Conservation (phyloP, 2,113 vertebrate species). For the Pogonocichla stellata region DNA sequence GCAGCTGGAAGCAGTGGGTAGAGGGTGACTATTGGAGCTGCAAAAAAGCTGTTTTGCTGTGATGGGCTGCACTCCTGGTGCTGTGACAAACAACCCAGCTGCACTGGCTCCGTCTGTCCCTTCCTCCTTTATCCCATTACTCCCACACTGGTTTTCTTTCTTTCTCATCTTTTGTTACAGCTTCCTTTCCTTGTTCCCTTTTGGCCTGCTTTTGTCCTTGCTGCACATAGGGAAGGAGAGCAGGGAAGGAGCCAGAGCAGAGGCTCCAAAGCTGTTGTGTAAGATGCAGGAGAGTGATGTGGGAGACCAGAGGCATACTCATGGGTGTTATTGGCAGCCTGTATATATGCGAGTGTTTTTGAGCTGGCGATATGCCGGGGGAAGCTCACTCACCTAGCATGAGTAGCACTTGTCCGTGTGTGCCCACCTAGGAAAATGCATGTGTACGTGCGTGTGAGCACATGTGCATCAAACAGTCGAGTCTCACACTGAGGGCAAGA, state of each 20-base stretch:
- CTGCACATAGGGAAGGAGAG: background rate
- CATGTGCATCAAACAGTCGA: background rate
- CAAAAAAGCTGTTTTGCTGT: constrained; percentile 21
- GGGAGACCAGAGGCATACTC: background rate
- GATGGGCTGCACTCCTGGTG: background rate
- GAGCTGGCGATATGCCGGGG: background rate
- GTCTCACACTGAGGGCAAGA: background rate
- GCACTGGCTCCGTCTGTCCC: background rate
- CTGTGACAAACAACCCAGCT: constrained; percentile 5
- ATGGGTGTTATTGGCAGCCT: background rate
- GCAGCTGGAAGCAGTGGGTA: background rate
- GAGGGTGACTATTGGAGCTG: background rate
- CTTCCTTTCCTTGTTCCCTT: background rate
- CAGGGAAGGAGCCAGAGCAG: background rate
- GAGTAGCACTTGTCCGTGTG: fast-evolving
- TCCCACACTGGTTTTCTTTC: background rate
- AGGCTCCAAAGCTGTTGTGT: background rate
- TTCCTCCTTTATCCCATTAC: background rate
- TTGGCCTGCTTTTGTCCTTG: background rate
- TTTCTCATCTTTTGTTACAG: background rate
- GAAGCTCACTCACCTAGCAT: background rate
- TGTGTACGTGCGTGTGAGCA: background rate
- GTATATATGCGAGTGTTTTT: background rate
- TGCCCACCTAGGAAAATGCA: background rate
- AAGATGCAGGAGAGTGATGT: background rate